phyloP scores from a whole-genome alignment of 2,797 vertebrate species.

The Tympanoctomys barrerae region DNA sequence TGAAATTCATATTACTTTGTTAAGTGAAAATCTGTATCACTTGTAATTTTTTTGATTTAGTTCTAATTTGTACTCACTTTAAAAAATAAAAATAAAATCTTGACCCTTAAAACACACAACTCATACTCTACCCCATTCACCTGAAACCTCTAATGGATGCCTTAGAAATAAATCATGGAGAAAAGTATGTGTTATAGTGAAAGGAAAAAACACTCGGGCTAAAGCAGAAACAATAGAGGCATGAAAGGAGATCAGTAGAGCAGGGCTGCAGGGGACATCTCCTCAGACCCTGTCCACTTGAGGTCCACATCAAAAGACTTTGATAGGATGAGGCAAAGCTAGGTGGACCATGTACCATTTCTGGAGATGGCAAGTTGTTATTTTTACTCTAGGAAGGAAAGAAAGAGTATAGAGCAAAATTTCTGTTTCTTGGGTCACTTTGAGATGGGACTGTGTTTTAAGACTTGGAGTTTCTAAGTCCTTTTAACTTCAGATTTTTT shows the following conservation, averaged over 20 bases:
- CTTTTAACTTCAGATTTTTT: not conserved
- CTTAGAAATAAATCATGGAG: not conserved
- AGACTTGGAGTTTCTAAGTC: not conserved
- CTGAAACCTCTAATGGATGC: not conserved
- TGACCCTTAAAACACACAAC: not conserved
- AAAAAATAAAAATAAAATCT: not conserved
- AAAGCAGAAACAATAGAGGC: not conserved
- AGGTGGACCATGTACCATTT: not conserved
- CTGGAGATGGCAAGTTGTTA: not conserved
- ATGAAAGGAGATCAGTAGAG: not conserved
- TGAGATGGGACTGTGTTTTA: conserved; percentile 3
- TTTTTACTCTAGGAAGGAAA: not conserved
- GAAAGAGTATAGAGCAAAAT: not conserved
- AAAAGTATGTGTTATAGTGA: not conserved
- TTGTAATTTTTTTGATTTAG: no score
- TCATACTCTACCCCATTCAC: not conserved
- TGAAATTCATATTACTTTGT: no score
- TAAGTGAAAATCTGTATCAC: no score
- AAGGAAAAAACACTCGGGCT: not conserved
- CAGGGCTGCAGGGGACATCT: not conserved
- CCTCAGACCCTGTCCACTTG: not conserved
- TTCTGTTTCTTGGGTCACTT: not conserved
- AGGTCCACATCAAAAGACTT: not conserved
- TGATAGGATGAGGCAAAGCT: not conserved
- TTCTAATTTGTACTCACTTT: no score